Percentiles rank a stretch among this genome's conserved stretches.
These are phyloP conservation scores for Orchesella flavescens DNA, from an alignment of 2,888 invertebrate species.

Conservation along the genomic window DNA sequence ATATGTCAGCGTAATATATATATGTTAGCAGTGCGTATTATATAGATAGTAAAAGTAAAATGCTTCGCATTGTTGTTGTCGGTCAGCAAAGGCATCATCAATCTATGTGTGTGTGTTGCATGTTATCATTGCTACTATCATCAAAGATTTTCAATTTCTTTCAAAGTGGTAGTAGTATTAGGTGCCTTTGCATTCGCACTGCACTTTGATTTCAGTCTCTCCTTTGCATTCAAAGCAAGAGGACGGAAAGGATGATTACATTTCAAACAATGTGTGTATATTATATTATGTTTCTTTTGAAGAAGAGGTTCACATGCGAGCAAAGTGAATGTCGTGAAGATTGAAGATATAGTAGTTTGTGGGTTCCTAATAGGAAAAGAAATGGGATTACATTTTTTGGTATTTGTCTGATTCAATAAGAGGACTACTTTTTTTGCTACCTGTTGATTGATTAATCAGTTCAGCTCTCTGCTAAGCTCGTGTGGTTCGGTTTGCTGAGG, in stretches of 20 bases:
- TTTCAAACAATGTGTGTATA: not conserved
- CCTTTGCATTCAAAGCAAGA: slow-evolving; percentile 51
- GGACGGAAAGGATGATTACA: slow-evolving; percentile 24
- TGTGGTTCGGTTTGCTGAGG: too few relatives aligned
- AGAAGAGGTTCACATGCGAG: not conserved
- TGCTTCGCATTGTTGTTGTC: slow-evolving; percentile 45
- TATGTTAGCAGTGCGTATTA: not conserved
- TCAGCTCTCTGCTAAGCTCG: too few relatives aligned
- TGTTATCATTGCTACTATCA: slow-evolving; percentile 1
- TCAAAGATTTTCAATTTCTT: slow-evolving; percentile 46
- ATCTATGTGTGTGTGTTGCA: slow-evolving; percentile 6
- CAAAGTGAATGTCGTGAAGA: not conserved
- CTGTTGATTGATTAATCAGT: slow-evolving; percentile 1
- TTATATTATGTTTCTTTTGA: not conserved
- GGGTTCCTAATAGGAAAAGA: not conserved
- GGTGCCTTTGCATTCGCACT: not conserved
- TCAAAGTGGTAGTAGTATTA: slow-evolving; percentile 5
- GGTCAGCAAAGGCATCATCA: slow-evolving; percentile 37
- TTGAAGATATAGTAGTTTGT: not conserved
- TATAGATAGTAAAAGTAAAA: slow-evolving; percentile 41
- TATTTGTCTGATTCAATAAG: not conserved
- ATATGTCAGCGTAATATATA: too few relatives aligned
- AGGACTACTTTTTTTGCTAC: slow-evolving; percentile 27
- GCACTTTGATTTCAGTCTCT: slow-evolving; percentile 31
- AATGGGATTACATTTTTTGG: not conserved